Base-by-base conservation (phyloP, 2,113 vertebrate species). In the Tyto alba region DNA sequence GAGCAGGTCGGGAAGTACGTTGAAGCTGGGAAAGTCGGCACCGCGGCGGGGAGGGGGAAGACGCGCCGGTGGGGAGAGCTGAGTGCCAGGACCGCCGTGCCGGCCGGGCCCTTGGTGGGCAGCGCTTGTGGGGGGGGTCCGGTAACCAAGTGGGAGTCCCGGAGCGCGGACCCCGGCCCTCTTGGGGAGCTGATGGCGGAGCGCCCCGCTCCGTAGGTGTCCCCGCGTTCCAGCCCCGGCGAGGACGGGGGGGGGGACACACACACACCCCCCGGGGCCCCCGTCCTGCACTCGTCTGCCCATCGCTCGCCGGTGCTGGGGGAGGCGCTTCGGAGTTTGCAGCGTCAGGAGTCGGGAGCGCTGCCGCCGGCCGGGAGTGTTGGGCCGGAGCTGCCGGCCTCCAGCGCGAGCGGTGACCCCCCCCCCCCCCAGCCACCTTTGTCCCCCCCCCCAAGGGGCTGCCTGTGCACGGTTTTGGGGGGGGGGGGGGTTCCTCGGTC, bases 401-500 rank as follows among this genome's bases (percentile, higher is more conserved):
- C 41, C 32, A 7, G 13, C 3, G 3, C 3, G 6, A 75, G 41
- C 55, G 21, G 41, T 7, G 16, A 57, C 5, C 10, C 26, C n/a
- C 45, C 10, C 26, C n/a, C 45, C 45, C 9, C 32, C 11, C 5
- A 17, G 38, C 18, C 48, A 48, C 30, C 5, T 64, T 43, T 12
- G n/a, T n/a, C n/a, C 20, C 18, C 45, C 7, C 36, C 23, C 21
- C 34, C 18, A 7, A 9, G 23, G 20, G 11, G 7, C 16, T 40
- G 10, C 40, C 20, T 2, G 6, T 63, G 47, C 36, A 22, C 11
- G 1, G 45, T 76, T 63, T 23, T 36, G 13, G 19, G 10, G 38
- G 10, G 16, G 13, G 19, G 10, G 38, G 10, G 16, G 1, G 45
- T 6, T 62, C 32, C 47, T 25, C 2, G 0, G 20, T 36, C 32